Conservation (phyloP, 2,888 invertebrate genomes). For the Nomada goodeniana region DNA sequence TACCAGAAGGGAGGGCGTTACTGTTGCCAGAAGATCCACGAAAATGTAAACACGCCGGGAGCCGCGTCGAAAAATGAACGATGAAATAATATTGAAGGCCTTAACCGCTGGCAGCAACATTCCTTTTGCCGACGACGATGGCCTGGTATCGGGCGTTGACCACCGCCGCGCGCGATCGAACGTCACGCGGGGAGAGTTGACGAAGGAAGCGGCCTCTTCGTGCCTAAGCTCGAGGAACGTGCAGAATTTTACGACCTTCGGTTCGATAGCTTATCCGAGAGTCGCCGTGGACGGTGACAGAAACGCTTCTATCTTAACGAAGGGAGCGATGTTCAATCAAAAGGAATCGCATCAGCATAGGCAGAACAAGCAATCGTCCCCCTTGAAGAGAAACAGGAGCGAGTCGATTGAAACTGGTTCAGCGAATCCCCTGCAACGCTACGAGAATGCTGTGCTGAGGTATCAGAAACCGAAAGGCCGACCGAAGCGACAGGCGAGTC, state of each 20-base stretch:
- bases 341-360: conserved; percentile 48
- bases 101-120: conserved; percentile 66
- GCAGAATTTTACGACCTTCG: conserved; percentile 52
- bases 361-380: conserved; percentile 41
- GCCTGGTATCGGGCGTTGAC: conserved; percentile 33
- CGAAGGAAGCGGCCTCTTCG: conserved; percentile 28
- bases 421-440: conserved; percentile 66
- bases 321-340: conserved; percentile 35
- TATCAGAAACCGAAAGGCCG: conserved; percentile 70
- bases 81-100: conserved; percentile 67
- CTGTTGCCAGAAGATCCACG: background rate
- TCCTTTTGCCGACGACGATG: conserved; percentile 75
- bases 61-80: conserved; percentile 63
- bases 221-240: conserved; percentile 38
- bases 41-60: conserved; percentile 30
- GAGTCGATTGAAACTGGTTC: conserved; percentile 29
- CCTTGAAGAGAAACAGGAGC: conserved; percentile 29
- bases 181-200: conserved; percentile 42
- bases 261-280: conserved; percentile 30
- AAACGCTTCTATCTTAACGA: conserved; percentile 1
- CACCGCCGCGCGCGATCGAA: conserved; percentile 47
- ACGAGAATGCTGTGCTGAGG: conserved; percentile 71
- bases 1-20: background rate
- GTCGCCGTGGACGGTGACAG: background rate
- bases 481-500: conserved; percentile 59